Evolutionary conservation across 2,888 invertebrate species (phyloP).

Genomic region (Venusia cambrica): DNA sequence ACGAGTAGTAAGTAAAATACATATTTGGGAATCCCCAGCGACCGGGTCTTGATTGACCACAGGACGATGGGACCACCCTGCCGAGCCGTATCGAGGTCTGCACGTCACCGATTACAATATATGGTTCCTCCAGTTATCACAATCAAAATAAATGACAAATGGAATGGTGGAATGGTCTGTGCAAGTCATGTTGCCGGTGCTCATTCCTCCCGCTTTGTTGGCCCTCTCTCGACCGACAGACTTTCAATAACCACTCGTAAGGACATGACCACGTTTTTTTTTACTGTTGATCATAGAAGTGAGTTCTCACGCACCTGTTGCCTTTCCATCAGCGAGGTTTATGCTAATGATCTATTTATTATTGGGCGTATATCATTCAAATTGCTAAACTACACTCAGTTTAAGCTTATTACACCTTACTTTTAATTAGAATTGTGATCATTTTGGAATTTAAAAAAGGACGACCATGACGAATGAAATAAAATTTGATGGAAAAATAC

Average conservation of each 20-base stretch:
- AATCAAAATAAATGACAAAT: slow-evolving; percentile 82
- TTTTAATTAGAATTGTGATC: too few species aligned
- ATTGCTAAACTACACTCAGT: too few species aligned
- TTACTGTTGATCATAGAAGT: slow-evolving; percentile 43
- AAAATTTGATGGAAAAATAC: too few species aligned
- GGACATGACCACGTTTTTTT: slow-evolving; percentile 61
- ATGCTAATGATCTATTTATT: slow-evolving; percentile 21
- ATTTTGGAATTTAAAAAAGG: too few species aligned
- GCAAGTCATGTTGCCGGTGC: slow-evolving; percentile 67
- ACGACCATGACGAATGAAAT: too few species aligned
- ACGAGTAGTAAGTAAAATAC: too few species aligned
- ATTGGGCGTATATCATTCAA: too few species aligned
- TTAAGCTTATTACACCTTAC: too few species aligned
- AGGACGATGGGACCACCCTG: slow-evolving; percentile 21
- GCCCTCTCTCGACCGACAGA: slow-evolving; percentile 56
- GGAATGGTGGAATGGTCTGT: slow-evolving; percentile 68
- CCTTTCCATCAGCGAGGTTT: slow-evolving; percentile 18
- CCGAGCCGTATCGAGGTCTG: slow-evolving; percentile 16
- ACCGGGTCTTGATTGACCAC: slow-evolving; percentile 1
- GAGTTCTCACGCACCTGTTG: slow-evolving; percentile 75
- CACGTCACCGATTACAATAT: slow-evolving; percentile 42
- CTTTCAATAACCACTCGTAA: slow-evolving; percentile 70
- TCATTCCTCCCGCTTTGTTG: slow-evolving; percentile 63
- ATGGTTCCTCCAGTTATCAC: slow-evolving; percentile 64
- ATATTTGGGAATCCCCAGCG: background rate